Evolutionary conservation across 2,888 invertebrate species (phyloP), one percentile per base, ranked within the genome.

Genomic region (Philereme transversata): DNA sequence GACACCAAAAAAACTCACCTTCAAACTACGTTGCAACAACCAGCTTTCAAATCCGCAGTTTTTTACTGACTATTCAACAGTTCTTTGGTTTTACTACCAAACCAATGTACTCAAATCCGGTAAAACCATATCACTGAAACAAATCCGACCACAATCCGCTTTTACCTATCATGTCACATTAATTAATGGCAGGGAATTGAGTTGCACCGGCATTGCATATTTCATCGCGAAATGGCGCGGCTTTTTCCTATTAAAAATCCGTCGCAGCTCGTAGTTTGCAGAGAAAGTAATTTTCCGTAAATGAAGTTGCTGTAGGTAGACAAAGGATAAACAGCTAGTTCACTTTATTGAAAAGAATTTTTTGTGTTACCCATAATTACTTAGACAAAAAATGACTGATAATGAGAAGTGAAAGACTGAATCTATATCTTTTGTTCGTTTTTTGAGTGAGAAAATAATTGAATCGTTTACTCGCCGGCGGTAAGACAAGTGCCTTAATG

Each of bases 241-340:
- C 68, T 73, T 75, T 72, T 71, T 74, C 62, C 70, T 68, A 73
- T 73, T 73, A 71, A 77, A 70, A 74, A 66, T 65, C 63, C 71
- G 65, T 63, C 61, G 68, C 68, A 65, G 69, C 67, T 53, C 67
- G 67, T 76, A 78, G 75, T 78, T 76, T 72, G 71, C 66, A 72
- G 73, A 71, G 76, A 77, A 79, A 74, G 77, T 77, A 76, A 79
- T 82, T 80, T 78, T 68, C 72, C 60, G 76, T 74, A 78, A 84
- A 81, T 79, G 75, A 74, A 74, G 68, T 69, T 62, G 52, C 52
- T 46, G 46, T 50, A 52, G 11, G 51, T 38, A n/a, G 36, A 4
- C 60, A 40, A 10, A 38, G 41, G 4, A 47, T 38, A 11, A 46
- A 56, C 34, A 54, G 63, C 56, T 63, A 11, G 59, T 41, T 6